Evolutionary conservation across 2,113 vertebrate species (phyloP).

Genomic region (Poicephalus gulielmi): DNA sequence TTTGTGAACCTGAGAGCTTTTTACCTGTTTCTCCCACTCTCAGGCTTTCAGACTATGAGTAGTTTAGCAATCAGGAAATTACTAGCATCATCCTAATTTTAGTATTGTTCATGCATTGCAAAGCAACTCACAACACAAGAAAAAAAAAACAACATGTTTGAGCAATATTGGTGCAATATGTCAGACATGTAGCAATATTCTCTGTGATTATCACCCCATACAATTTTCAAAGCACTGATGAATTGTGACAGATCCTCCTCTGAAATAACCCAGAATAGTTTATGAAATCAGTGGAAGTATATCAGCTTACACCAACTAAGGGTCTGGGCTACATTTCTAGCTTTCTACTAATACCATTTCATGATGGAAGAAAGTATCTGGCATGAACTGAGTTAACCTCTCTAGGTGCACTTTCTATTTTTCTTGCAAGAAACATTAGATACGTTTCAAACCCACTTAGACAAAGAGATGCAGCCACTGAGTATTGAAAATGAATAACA

Average conservation of each 20-base stretch:
- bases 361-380: neutral
- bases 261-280: constrained; percentile 48
- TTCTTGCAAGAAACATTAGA: neutral
- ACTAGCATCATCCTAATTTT: constrained; percentile 49
- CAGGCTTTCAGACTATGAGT: neutral
- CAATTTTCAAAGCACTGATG: constrained; percentile 63
- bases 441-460: neutral
- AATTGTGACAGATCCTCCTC: constrained; percentile 56
- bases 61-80: constrained; percentile 42
- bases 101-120: constrained; percentile 39
- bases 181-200: constrained; percentile 61
- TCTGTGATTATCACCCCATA: constrained; percentile 61
- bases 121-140: constrained; percentile 5
- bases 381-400: constrained; percentile 2
- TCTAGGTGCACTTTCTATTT: neutral
- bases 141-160: constrained; percentile 13
- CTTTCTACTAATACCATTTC: constrained; percentile 19
- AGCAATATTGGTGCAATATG: constrained; percentile 68
- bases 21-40: neutral
- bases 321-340: constrained; percentile 34
- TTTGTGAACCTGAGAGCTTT: neutral
- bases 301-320: constrained; percentile 36
- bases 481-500: neutral
- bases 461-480: neutral
- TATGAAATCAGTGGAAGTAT: constrained; percentile 38